Evolutionary conservation across 2,888 invertebrate genomes (phyloP), one percentile per base, ranked within the genome.

Genomic region (Microchrysa polita): DNA sequence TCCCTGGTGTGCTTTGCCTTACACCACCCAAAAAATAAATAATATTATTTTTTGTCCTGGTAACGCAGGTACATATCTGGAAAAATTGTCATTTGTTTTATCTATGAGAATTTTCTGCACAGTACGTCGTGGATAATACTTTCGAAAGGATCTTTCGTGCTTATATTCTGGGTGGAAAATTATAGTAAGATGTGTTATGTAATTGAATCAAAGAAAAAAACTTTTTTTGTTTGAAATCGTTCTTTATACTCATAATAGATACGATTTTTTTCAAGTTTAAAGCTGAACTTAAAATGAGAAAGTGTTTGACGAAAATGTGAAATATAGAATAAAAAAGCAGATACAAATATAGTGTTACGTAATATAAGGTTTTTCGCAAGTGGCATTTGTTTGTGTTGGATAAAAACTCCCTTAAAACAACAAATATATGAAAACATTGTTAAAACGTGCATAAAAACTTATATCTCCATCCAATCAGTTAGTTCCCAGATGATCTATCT

Each of bases 1-100:
- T 14, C 7, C 2, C 10, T n/a, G n/a, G n/a, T n/a, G 2, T 5
- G 22, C 22, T 53, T 18, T 14, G 16, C 16, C 55, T 18, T 18
- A 18, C 9, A 18, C 69, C 69, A 69, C 69, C 69, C 69, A 69
- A 42, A 69, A 69, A 69, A 69, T 69, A 69, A 69, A 69, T 69
- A 69, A 69, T 34, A 67, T 69, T 57, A 14, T 40, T 1, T 10
- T 69, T 52, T 69, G 44, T 40, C 69, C 48, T 69, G 69, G 69
- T 55, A 34, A 69, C 69, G 22, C n/a, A 40, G 23, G 55, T n/a
- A n/a, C n/a, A 55, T n/a, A 55, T 20, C 44, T 65, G 7, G n/a
- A n/a, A 20, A 40, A 42, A 57, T 18, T 69, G 69, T 69, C 69
- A 57, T 34, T n/a, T 20, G 69, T 55, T 69, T 55, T 69, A 69